Percentiles rank a stretch among this genome's conserved stretches.
phyloP scores from a whole-genome alignment of 2,888 invertebrate species.

The Dermolepida albohirtum region DNA sequence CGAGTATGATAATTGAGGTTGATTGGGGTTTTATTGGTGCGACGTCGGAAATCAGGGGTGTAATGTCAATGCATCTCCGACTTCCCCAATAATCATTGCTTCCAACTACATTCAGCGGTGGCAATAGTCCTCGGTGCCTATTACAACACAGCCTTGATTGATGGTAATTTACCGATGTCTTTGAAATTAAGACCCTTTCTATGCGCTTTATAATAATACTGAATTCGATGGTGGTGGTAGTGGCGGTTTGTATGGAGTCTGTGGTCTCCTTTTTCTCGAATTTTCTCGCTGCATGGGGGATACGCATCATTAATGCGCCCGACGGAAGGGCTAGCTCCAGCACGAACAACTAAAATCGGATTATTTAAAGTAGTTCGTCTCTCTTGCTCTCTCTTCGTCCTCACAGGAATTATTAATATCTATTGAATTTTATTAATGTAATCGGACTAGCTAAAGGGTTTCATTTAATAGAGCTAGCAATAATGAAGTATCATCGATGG shows the following conservation, averaged over 20 bases:
- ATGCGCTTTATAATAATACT: conserved; percentile 26
- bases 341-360: conserved; percentile 32
- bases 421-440: conserved; percentile 27
- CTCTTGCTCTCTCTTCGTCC: neutral
- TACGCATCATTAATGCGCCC: conserved; percentile 3
- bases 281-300: neutral
- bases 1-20: conserved; percentile 63
- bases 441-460: conserved; percentile 23
- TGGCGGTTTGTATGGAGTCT: conserved; percentile 6
- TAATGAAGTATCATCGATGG: neutral
- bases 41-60: conserved; percentile 51
- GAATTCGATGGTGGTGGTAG: conserved; percentile 23
- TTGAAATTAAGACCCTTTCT: conserved; percentile 48
- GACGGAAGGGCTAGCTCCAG: neutral
- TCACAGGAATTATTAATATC: conserved; percentile 38
- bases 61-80: conserved; percentile 53
- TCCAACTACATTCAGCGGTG: conserved; percentile 26
- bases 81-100: conserved; percentile 53
- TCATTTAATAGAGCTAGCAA: conserved; percentile 4
- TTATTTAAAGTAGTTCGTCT: conserved; percentile 34
- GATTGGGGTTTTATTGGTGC: conserved; percentile 63
- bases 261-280: conserved; percentile 2
- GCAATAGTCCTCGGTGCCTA: conserved; percentile 16
- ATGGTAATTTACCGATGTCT: conserved; percentile 49
- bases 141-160: conserved; percentile 55